Evolutionary conservation across 2,888 invertebrate species (phyloP).

Genomic region (Chrysolina americana): DNA sequence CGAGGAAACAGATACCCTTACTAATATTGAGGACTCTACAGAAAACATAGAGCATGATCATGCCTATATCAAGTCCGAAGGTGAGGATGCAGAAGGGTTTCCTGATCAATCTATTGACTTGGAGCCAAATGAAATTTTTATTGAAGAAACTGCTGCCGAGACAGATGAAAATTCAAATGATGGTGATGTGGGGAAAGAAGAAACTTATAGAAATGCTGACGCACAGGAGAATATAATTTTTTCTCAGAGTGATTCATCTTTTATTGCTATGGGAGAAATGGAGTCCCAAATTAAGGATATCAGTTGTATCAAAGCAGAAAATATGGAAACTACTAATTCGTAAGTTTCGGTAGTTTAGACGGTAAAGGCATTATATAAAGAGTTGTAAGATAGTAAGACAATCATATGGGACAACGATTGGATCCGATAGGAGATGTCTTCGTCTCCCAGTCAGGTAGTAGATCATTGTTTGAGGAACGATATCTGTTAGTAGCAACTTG

Average conservation of each 20-base stretch:
- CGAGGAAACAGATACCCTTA: slow-evolving; percentile 3
- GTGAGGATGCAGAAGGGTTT: slow-evolving; percentile 20
- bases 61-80: slow-evolving; percentile 36
- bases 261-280: not conserved
- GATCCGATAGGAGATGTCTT: too few species aligned
- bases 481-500: too few species aligned
- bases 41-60: slow-evolving; percentile 34
- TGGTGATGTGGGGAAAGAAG: slow-evolving; percentile 1
- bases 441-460: too few species aligned
- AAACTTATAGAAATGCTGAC: not conserved
- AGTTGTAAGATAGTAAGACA: too few species aligned
- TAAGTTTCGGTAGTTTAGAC: slow-evolving; percentile 22
- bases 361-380: too few species aligned
- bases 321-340: slow-evolving; percentile 22
- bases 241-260: not conserved
- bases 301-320: slow-evolving; percentile 24
- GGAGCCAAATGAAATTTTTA: not conserved
- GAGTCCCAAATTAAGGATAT: not conserved
- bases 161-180: slow-evolving; percentile 6
- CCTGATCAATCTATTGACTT: not conserved
- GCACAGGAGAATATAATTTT: not conserved
- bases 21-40: slow-evolving; percentile 18
- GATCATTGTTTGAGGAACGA: too few species aligned
- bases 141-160: not conserved
- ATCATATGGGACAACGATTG: too few species aligned